Evolutionary conservation across 2,113 vertebrate species (phyloP).

Genomic region (Tapirus terrestris): DNA sequence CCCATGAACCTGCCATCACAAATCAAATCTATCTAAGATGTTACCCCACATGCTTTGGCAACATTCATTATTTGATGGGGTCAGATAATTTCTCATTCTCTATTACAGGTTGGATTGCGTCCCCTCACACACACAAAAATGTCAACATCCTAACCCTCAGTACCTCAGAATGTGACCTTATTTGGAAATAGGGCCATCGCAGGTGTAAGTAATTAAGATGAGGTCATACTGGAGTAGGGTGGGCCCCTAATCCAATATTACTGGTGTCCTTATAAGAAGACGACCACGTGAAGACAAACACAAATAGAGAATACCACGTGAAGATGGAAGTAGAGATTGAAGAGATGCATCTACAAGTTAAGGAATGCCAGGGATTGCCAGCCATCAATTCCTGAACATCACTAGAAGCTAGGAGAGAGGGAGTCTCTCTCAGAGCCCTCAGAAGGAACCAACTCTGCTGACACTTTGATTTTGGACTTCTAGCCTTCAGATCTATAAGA

Average conservation of each 20-base stretch:
- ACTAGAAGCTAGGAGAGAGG: background rate
- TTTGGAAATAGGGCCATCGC: background rate
- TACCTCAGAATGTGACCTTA: background rate
- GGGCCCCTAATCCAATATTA: background rate
- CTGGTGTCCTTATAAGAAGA: background rate
- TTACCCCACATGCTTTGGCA: background rate
- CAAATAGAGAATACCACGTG: background rate
- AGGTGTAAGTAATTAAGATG: background rate
- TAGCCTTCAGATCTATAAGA: background rate
- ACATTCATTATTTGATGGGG: background rate
- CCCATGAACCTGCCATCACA: background rate
- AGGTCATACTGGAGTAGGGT: background rate
- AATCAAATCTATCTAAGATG: background rate
- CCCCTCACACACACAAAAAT: background rate
- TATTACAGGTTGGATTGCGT: background rate
- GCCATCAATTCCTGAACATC: background rate
- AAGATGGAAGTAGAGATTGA: background rate
- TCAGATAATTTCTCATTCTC: background rate
- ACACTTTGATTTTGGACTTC: background rate
- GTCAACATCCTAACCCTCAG: background rate
- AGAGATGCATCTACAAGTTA: background rate
- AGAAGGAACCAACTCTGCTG: background rate
- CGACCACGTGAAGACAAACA: background rate
- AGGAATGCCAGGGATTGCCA: background rate
- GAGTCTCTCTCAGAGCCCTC: background rate